These are phyloP conservation scores for Hypsopygia costalis DNA, from an alignment of 2,888 invertebrate genomes.

Conservation along the genomic window DNA sequence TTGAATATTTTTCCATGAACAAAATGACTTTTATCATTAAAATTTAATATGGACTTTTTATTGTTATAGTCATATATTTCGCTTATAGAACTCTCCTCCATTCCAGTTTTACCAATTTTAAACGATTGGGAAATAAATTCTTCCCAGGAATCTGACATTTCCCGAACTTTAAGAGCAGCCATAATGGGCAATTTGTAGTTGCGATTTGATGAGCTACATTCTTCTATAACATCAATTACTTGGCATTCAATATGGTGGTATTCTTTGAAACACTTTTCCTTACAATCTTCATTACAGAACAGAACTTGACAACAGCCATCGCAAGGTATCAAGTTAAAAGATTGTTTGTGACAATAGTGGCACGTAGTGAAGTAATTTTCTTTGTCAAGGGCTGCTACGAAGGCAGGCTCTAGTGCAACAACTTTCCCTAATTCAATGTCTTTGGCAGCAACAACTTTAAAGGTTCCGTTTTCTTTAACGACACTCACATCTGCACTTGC, in stretches of 20 bases:
- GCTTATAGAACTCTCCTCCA: slow-evolving; percentile 15
- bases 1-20: slow-evolving; percentile 24
- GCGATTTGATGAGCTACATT: background rate
- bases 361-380: slow-evolving; percentile 17
- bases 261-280: slow-evolving; percentile 16
- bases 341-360: slow-evolving; percentile 27
- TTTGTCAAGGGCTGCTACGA: slow-evolving; percentile 14
- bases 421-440: slow-evolving; percentile 31
- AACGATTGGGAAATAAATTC: slow-evolving; percentile 21
- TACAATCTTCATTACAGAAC: slow-evolving; percentile 29
- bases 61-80: slow-evolving; percentile 21
- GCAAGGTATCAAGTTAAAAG: slow-evolving; percentile 28
- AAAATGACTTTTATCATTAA: slow-evolving; percentile 20
- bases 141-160: slow-evolving; percentile 20
- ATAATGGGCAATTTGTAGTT: slow-evolving; percentile 16
- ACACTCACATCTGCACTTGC: slow-evolving; percentile 23
- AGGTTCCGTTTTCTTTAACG: slow-evolving; percentile 10
- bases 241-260: slow-evolving; percentile 29
- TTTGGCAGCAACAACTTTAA: slow-evolving; percentile 26
- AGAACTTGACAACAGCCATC: slow-evolving; percentile 24
- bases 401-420: slow-evolving; percentile 26
- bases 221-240: slow-evolving; percentile 4
- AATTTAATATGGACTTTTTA: slow-evolving; percentile 20
- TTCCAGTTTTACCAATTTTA: slow-evolving; percentile 16
- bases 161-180: slow-evolving; percentile 24